Conservation (phyloP, 2,113 vertebrate genomes). For the Odocoileus virginianus region DNA sequence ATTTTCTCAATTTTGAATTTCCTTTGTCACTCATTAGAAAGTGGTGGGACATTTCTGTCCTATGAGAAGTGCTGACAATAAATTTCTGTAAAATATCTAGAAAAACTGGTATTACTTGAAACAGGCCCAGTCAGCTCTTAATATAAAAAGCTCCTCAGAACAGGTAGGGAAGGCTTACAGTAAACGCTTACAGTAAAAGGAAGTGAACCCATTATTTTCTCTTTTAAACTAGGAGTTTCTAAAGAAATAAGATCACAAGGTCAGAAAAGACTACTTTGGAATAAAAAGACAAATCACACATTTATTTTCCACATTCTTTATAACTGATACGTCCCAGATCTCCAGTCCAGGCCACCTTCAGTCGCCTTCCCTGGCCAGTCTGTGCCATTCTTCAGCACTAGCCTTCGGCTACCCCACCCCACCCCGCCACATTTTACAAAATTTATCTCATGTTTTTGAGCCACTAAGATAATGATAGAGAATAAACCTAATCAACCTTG, state of each 20-base stretch:
- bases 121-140: background rate
- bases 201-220: background rate
- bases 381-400: background rate
- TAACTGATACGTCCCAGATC: background rate
- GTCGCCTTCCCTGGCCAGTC: background rate
- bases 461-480: slow-evolving; percentile 63
- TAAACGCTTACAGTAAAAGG: background rate
- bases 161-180: background rate
- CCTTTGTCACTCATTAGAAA: background rate
- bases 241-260: background rate
- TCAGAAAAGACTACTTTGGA: background rate
- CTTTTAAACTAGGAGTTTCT: slow-evolving; percentile 26
- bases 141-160: background rate
- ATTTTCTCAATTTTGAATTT: slow-evolving; percentile 10
- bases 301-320: background rate
- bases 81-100: slow-evolving; percentile 33
- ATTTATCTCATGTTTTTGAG: slow-evolving; percentile 8
- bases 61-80: slow-evolving; percentile 36
- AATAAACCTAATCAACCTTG: slow-evolving; percentile 63
- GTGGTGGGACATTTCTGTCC: slow-evolving; percentile 13
- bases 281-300: background rate
- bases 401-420: background rate
- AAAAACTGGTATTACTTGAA: background rate
- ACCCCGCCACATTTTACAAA: background rate
- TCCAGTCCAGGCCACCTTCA: background rate